Evolutionary conservation across 2,113 vertebrate genomes (phyloP), one percentile per base, ranked within the genome.

Genomic region (Xiphophorus hellerii): DNA sequence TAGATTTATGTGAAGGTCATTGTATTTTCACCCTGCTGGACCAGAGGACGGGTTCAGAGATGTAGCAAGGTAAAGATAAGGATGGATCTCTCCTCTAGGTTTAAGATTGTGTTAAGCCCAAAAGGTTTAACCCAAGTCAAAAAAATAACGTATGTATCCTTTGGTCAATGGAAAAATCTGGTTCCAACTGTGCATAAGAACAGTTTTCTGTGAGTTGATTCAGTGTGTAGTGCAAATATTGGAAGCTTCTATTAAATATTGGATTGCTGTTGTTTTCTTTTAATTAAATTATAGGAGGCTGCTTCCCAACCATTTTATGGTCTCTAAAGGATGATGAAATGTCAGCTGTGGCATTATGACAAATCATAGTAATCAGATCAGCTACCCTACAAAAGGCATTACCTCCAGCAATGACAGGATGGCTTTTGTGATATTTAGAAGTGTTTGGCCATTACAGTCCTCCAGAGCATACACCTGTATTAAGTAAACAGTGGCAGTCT

Each of bases 241-340:
- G 58, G 61, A 71, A 77, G 80, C 82, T 72, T 81, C 77, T 62
- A 73, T 63, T 71, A 72, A 84, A 83, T 51, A 83, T 87, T 54
- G 30, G 71, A 79, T 85, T 78, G 76, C 1, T 28, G 84, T 87
- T 82, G 70, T 76, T 83, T 77, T 81, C 39, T 87, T 85, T 85
- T 87, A 85, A 93, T 93, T 89, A 78, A 78, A 92, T 88, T 92
- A 75, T 70, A 79, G 0, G 7, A 81, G 77, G 76, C 78, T 84
- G 85, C 79, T 85, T 84, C 87, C 64, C 69, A 31, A 69, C 73
- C 70, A 76, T 82, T 76, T 80, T 74, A 68, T 84, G 67, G 75
- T 86, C 83, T 76, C 82, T 74, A 81, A 78, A 85, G 89, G 86
- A 88, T 74, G 70, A 88, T 80, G 71, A 93, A 93, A 93, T 90